Evolutionary conservation across 2,113 vertebrate genomes (phyloP).

Genomic region (Ramphastos sulfuratus): DNA sequence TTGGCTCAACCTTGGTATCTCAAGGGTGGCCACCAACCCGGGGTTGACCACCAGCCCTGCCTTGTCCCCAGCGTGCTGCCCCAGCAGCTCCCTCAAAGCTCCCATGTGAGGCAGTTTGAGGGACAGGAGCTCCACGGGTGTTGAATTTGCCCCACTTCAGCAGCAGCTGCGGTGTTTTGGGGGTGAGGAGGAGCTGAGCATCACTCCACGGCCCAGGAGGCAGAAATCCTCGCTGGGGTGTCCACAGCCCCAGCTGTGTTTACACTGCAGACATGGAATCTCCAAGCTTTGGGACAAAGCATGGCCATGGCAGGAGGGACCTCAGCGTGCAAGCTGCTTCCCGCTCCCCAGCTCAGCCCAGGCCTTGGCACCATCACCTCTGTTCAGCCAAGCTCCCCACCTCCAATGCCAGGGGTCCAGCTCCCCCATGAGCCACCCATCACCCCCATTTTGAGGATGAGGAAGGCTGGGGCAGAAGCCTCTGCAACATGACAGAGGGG

Average conservation of each 20-base stretch:
- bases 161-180: rapidly evolving
- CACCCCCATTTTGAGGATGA: not conserved
- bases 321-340: rapidly evolving
- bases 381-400: not conserved
- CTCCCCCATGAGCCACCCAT: not conserved
- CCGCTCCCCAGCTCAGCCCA: not conserved
- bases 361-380: rapidly evolving
- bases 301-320: not conserved
- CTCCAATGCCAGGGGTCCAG: not conserved
- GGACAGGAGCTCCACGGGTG: rapidly evolving
- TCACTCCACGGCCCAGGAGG: not conserved
- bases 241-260: conserved; percentile 54
- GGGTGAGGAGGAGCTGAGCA: not conserved
- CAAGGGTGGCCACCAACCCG: rapidly evolving
- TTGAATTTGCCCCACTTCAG: not conserved
- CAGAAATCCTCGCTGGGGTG: not conserved
- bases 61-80: rapidly evolving
- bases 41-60: not conserved
- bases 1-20: not conserved
- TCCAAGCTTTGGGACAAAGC: not conserved
- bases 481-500: not conserved
- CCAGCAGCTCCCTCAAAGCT: not conserved
- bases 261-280: conserved; percentile 3
- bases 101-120: rapidly evolving
- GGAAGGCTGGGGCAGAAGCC: conserved; percentile 25